These are phyloP conservation scores for Pammene aurita DNA, from an alignment of 2,888 invertebrate genomes.

Conservation along the genomic window DNA sequence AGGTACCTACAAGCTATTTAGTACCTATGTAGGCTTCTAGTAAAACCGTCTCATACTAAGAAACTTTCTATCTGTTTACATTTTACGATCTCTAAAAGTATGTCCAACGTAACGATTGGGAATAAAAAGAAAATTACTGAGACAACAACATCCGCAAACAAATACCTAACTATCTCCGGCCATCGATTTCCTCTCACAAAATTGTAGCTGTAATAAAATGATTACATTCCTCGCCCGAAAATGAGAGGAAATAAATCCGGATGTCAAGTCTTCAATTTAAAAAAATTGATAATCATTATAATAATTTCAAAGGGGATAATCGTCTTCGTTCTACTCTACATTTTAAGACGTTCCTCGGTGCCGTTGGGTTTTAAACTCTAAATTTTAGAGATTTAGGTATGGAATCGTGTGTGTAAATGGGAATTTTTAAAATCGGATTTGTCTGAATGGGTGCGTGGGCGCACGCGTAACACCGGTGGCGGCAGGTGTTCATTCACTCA, in stretches of 20 bases:
- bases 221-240: conserved; percentile 58
- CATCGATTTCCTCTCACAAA: conserved; percentile 52
- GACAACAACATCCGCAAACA: conserved; percentile 53
- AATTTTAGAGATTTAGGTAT: conserved; percentile 50
- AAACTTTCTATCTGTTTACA: neutral
- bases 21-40: too few relatives aligned
- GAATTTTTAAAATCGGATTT: conserved; percentile 60
- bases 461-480: conserved; percentile 80
- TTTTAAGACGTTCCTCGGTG: conserved; percentile 47
- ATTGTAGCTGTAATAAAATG: conserved; percentile 48
- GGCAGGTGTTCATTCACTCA: conserved; percentile 81
- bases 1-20: too few relatives aligned
- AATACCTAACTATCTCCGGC: conserved; percentile 38
- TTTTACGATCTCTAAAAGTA: conserved; percentile 25
- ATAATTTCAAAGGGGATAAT: conserved; percentile 77
- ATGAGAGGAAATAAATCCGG: conserved; percentile 63
- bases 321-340: conserved; percentile 61
- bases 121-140: conserved; percentile 44
- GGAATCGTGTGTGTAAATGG: conserved; percentile 47
- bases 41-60: too few relatives aligned
- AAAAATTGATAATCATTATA: conserved; percentile 78
- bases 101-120: conserved; percentile 49
- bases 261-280: conserved; percentile 71
- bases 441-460: conserved; percentile 67
- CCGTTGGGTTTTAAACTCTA: conserved; percentile 59